Evolutionary conservation across 2,797 vertebrate genomes (phyloP).

Genomic region (Lutjanus argentimaculatus): DNA sequence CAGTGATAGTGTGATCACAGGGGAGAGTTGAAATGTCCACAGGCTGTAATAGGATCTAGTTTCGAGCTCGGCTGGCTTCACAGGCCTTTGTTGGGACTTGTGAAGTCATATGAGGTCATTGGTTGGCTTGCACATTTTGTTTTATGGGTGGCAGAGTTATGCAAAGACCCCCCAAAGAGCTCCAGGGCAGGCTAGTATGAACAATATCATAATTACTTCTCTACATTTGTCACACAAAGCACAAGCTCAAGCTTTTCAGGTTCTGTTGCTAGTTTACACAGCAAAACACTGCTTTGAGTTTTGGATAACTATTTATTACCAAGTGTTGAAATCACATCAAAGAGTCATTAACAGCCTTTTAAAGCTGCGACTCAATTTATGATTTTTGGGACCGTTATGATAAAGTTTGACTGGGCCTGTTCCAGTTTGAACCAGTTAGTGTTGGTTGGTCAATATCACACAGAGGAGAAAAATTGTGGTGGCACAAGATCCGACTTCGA

Average conservation of each 20-base stretch:
- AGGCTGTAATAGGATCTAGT: conserved; percentile 61
- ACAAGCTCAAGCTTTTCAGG: neutral
- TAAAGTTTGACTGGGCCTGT: neutral
- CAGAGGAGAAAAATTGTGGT: neutral
- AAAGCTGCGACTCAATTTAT: neutral
- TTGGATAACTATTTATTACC: neutral
- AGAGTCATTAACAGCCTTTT: neutral
- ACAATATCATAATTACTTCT: conserved; percentile 9
- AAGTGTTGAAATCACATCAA: neutral
- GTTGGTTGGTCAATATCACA: neutral
- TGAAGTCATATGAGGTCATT: conserved; percentile 66
- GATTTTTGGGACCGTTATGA: neutral
- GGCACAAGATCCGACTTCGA: too few species aligned
- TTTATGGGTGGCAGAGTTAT: conserved; percentile 22
- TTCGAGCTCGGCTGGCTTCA: conserved; percentile 33
- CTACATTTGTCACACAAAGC: conserved; percentile 6
- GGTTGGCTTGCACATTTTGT: conserved; percentile 34
- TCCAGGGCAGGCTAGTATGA: conserved; percentile 2
- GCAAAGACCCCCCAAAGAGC: conserved; percentile 23
- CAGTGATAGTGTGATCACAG: conserved; percentile 50
- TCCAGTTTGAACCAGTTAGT: neutral
- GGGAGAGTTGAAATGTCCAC: conserved; percentile 38
- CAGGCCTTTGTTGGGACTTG: conserved; percentile 64
- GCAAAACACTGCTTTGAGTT: neutral
- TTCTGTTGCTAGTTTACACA: neutral